Conservation (phyloP, 2,888 invertebrate species). For the Pyrgus malvae region DNA sequence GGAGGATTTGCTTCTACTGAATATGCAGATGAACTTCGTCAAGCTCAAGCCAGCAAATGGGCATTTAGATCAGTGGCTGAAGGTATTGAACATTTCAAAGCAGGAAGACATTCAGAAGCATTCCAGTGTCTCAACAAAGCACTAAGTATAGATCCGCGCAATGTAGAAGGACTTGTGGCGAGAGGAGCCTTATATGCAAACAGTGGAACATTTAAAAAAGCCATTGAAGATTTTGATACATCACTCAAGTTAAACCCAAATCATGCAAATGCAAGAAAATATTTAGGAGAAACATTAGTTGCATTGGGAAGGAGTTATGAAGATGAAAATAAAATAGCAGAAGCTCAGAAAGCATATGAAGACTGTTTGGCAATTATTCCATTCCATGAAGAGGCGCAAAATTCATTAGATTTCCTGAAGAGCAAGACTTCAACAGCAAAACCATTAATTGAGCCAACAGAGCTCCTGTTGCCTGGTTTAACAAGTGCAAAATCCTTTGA, state of each 20-base stretch:
- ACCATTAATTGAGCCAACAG: conserved; percentile 84
- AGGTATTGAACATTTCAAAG: conserved; percentile 97
- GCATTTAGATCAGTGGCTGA: conserved; percentile 97
- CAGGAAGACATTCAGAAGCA: conserved; percentile 95
- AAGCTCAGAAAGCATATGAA: conserved; percentile 92
- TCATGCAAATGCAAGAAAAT: conserved; percentile 96
- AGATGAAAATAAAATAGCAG: conserved; percentile 92
- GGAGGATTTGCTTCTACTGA: conserved; percentile 90
- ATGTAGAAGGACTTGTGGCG: conserved; percentile 95
- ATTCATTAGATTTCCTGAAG: conserved; percentile 90
- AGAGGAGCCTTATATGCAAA: conserved; percentile 96
- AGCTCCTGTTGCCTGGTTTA: conserved; percentile 83
- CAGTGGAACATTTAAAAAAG: conserved; percentile 95
- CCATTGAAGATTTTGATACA: conserved; percentile 96
- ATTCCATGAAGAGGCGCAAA: conserved; percentile 93
- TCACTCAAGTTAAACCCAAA: conserved; percentile 93
- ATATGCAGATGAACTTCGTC: conserved; percentile 91
- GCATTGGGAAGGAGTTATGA: conserved; percentile 94
- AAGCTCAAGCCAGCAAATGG: conserved; percentile 96
- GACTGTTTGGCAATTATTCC: conserved; percentile 92
- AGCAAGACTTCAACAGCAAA: conserved; percentile 83
- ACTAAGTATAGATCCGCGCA: conserved; percentile 93
- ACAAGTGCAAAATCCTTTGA: conserved; percentile 80
- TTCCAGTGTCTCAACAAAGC: conserved; percentile 97
- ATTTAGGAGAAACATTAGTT: conserved; percentile 95